Percentiles rank a stretch among this genome's conserved stretches.
These are phyloP conservation scores for Drosophila burlai DNA, from an alignment of 1,140 invertebrate genomes.

Conservation along the genomic window DNA sequence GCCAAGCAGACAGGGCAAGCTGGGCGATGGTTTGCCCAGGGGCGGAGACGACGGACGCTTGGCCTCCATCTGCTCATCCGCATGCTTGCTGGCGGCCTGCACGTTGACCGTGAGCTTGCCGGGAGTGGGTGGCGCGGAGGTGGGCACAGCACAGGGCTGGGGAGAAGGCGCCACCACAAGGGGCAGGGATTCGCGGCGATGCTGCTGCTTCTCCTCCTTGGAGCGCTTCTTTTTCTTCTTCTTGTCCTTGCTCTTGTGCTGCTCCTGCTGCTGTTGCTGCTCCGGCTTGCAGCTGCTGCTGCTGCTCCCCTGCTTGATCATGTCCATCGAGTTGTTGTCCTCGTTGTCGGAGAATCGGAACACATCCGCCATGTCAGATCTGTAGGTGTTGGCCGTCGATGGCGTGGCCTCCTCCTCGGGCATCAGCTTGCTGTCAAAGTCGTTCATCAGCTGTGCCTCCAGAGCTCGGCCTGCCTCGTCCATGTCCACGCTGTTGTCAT, in stretches of 20 bases:
- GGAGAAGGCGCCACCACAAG: not conserved
- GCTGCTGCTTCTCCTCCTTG: conserved; percentile 89
- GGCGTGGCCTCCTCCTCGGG: conserved; percentile 81
- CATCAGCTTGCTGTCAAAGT: conserved; percentile 85
- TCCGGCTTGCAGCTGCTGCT: conserved; percentile 28
- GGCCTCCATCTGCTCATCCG: conserved; percentile 53
- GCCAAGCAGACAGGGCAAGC: conserved; percentile 75
- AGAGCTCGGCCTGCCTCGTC: conserved; percentile 92
- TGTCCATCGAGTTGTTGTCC: conserved; percentile 76
- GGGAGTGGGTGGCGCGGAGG: conserved; percentile 21
- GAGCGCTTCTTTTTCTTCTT: conserved; percentile 94
- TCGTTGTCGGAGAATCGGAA: conserved; percentile 86
- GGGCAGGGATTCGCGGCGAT: conserved; percentile 87
- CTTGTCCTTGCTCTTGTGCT: conserved; percentile 89
- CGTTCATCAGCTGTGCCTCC: conserved; percentile 91
- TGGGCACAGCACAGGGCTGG: not conserved
- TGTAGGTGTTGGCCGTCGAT: conserved; percentile 77
- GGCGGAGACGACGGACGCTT: conserved; percentile 60
- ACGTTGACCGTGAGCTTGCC: conserved; percentile 78
- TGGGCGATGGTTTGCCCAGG: conserved; percentile 80
- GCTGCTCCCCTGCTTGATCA: conserved; percentile 28
- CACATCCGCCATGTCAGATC: conserved; percentile 84
- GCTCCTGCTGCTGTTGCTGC: conserved; percentile 44
- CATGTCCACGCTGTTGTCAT: conserved; percentile 92
- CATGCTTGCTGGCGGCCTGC: conserved; percentile 69